Base-by-base conservation (phyloP, 2,797 vertebrate genomes). In the Rhyacichthys aspro region DNA sequence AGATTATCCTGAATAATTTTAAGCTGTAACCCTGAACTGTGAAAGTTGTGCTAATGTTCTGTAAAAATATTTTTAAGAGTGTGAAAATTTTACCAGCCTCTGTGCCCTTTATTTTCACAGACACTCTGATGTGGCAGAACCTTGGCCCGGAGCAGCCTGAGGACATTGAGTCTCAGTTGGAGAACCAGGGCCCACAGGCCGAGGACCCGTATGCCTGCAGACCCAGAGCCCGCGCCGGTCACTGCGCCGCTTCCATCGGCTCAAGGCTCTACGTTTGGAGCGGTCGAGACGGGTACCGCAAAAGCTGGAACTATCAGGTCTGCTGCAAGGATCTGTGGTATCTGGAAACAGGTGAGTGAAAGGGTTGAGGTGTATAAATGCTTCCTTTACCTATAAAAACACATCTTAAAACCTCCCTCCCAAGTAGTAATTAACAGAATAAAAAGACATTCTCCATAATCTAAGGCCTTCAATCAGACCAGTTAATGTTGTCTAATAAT, bases 291-390 rank as follows among this genome's bases (percentile, higher is more conserved):
- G 96, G 96, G 28, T 98, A 95, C 87, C 92, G 92, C 54, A 99
- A 97, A 88, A 95, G 87, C 79, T 94, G 95, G 88, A 96, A 95
- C 84, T 96, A 95, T 91, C 98, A 99, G 90, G 95, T 99, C 60
- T 99, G 97, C 93, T 97, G 96, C 89, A 98, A 96, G 80, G 98
- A 99, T 84, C 94, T 99, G 67, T 99, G 98, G 96, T 99, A 95
- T 86, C 92, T 99, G 86, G 98, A 99, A 89, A 97, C 95, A 67
- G 96, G 97, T 98, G 88, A 92, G 50, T 23, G 92, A 88, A n/a
- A 34, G 32, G 33, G 7, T 7, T 49, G 1, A 23, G 19, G 2
- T 2, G 19, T 23, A 23, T 23, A 2, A 2, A 23, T 2, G 19
- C 19, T 28, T 28, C 23, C 7, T 28, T 28, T 28, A 28, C 23